These are phyloP conservation scores for Apeltes quadracus DNA, from an alignment of 2,113 vertebrate genomes.

Conservation along the genomic window DNA sequence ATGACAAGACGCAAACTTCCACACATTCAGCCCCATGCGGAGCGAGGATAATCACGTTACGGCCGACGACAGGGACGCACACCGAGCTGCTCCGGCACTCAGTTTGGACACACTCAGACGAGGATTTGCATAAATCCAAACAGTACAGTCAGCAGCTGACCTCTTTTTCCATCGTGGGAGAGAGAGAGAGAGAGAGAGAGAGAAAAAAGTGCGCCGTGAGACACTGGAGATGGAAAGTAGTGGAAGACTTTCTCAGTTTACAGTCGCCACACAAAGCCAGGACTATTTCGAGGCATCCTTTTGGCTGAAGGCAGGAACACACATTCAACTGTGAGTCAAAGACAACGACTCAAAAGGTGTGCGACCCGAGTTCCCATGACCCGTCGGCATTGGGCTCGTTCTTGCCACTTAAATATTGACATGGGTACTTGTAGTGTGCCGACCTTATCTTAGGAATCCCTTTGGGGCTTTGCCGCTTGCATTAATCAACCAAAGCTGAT, in stretches of 20 bases:
- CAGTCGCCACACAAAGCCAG: conserved; percentile 66
- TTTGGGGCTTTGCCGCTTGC: conserved; percentile 63
- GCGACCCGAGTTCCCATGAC: conserved; percentile 65
- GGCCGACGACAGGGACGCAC: conserved; percentile 49
- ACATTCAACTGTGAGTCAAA: conserved; percentile 61
- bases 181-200: conserved; percentile 13
- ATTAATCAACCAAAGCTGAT: conserved; percentile 70
- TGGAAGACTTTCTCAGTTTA: conserved; percentile 67
- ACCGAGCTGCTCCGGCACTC: conserved; percentile 40
- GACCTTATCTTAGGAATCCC: conserved; percentile 72
- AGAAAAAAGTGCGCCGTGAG: conserved; percentile 58
- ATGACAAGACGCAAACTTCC: conserved; percentile 74
- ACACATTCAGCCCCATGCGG: conserved; percentile 57
- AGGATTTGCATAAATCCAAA: conserved; percentile 66
- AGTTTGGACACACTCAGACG: conserved; percentile 49
- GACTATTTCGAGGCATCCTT: conserved; percentile 67
- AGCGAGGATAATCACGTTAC: conserved; percentile 66
- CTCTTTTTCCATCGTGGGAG: conserved; percentile 59
- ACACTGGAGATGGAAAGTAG: conserved; percentile 66
- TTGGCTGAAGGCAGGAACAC: conserved; percentile 57
- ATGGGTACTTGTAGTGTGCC: conserved; percentile 46
- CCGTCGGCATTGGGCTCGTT: conserved; percentile 21
- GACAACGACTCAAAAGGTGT: conserved; percentile 36
- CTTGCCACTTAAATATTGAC: conserved; percentile 69
- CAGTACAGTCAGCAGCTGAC: conserved; percentile 59